Base-by-base conservation (phyloP, 23 tunicate genomes). In the Halocynthia aurantium region DNA sequence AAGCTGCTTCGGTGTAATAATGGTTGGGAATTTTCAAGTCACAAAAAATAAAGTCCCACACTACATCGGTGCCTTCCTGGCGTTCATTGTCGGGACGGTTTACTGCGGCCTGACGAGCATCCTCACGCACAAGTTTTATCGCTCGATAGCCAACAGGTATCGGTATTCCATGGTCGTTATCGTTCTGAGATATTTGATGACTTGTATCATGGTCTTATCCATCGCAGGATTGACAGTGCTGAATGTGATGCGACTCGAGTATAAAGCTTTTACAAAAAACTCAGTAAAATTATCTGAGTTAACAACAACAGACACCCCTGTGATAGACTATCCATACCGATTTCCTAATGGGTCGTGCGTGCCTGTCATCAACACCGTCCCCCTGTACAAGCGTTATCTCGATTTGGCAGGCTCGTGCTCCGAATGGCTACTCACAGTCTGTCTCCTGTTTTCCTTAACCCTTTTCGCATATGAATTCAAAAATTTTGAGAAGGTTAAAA, bases 21-120 rank as follows among this genome's bases (percentile, higher is more conserved):
- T 88, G 81, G 94, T 88, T 7, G 94, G 86, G 0, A 88, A 83
- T 52, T 88, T 88, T 52, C 94, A 88, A 74, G 94, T 88, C 18
- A 82, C 86, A 54, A 78, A 89, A 40, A 82, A 77, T 22, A 80
- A 84, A 60, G 80, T 80, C 31, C 88, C 88, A 0, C 95, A 89
- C 52, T 89, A 89, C 77, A 79, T 83, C 61, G 95, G 95, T 12
- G 95, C 95, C 21, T 84, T 73, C 8, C 54, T 83, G 1, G 88
- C 88, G n/a, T 80, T 89, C 22, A 74, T 83, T 8, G 31, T 75
- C 21, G 95, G 95, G 31, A 83, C 83, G 0, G 61, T 56, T 8
- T 89, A 83, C 53, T 79, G 89, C 20, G 61, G 64, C 19, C 6
- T 83, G 71, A 63, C 95, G 12, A 73, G 89, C 44, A 49, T 83